Base-by-base conservation (phyloP, 2,888 invertebrate species). In the Apodemia duryi region DNA sequence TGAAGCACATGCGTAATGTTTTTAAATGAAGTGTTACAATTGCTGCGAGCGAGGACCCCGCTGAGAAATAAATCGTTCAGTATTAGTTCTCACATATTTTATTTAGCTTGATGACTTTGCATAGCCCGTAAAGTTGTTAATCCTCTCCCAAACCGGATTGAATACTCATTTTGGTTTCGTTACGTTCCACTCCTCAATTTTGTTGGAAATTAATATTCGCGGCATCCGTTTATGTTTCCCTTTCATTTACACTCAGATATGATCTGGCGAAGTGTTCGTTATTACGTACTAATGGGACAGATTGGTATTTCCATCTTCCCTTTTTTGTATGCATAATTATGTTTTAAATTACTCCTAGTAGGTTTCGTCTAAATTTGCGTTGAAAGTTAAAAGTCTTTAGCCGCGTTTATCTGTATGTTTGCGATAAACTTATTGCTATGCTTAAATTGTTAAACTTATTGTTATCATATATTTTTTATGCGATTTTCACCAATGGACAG, bases 1-100 rank as follows among this genome's bases (percentile, higher is more conserved):
- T 60, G 28, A 49, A 13, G 61, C 57, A 38, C 29, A 63, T 63
- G 38, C 52, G 62, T 65, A 46, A 49, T 29, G 61, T 28, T 49
- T 61, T 61, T 64, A 29, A 63, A 57, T 57, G 63, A 57, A 41
- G 60, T 78, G 75, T 77, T 78, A 77, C 80, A 32, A 57, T 57
- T 32, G 52, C 60, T 52, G 9, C 35, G n/a, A 51, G 69, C 74
- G 77, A 75, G 77, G 74, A 73, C 74, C 85, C 82, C 77, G 84
- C 83, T 81, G 83, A 66, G 83, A 83, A 77, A 81, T 80, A 81
- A 84, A 82, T 84, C 69, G 76, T 75, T 70, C 66, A 69, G 63
- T 73, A 49, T 64, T 61, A 64, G 61, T 70, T 66, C 67, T 69
- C 72, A 72, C 71, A 72, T 75, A 77, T 74, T 73, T 72, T 72